Evolutionary conservation across 2,113 vertebrate species (phyloP).

Genomic region (Ammodytes dubius): DNA sequence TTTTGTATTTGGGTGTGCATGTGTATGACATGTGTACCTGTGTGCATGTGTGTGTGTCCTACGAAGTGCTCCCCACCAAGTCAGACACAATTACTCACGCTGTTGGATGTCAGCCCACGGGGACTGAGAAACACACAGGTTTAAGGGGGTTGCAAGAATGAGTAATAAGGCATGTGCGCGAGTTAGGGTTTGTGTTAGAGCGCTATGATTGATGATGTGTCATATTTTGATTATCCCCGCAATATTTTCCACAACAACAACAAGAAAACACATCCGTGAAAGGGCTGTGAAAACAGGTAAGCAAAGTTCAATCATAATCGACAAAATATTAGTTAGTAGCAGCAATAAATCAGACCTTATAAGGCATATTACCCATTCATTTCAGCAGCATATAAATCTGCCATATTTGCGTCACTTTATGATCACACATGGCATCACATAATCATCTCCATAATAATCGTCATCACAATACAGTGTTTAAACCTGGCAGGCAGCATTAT

Average conservation of each 20-base stretch:
- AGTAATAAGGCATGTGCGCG: constrained; percentile 1
- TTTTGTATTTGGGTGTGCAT: constrained; percentile 21
- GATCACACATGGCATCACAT: background rate
- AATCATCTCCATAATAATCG: background rate
- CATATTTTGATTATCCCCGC: background rate
- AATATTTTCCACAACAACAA: background rate
- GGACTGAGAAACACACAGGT: background rate
- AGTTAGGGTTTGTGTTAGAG: background rate
- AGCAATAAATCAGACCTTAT: background rate
- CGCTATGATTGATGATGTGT: background rate
- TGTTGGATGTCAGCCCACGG: constrained; percentile 32
- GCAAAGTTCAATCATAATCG: background rate
- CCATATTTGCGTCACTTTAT: background rate
- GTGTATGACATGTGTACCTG: constrained; percentile 33
- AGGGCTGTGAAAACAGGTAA: background rate
- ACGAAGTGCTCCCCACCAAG: constrained; percentile 11
- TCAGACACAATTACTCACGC: constrained; percentile 38
- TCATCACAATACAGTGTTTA: background rate
- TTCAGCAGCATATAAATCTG: background rate
- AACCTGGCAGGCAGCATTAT: background rate
- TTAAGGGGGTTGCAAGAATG: background rate
- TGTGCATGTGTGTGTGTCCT: background rate
- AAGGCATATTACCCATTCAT: background rate
- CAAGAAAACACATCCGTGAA: background rate
- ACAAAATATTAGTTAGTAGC: background rate